phyloP scores from a whole-genome alignment of 2,888 invertebrate genomes.

The Hirudinaria manillensis region DNA sequence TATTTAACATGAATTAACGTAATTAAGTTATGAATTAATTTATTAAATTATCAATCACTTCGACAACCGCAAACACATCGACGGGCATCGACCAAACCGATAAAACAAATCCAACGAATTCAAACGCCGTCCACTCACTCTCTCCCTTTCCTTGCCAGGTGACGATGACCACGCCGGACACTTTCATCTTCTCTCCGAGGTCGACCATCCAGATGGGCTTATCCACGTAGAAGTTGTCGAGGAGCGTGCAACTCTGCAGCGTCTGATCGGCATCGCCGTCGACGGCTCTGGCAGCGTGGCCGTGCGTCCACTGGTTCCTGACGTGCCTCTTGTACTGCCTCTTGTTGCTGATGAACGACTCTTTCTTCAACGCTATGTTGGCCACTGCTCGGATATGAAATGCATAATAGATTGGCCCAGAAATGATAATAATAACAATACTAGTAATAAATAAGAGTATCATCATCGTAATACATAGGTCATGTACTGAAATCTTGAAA shows the following conservation, averaged over 20 bases:
- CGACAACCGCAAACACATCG: background rate
- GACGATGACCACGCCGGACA: constrained; percentile 56
- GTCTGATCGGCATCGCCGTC: constrained; percentile 55
- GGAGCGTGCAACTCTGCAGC: constrained; percentile 56
- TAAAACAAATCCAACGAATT: background rate
- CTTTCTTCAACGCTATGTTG: constrained; percentile 57
- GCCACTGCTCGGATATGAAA: constrained; percentile 52
- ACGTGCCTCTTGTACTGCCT: constrained; percentile 56
- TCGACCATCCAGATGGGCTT: constrained; percentile 59
- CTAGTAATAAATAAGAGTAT: background rate
- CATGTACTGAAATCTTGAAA: no score
- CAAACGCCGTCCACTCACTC: constrained; percentile 28
- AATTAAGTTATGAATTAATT: background rate
- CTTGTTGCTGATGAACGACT: constrained; percentile 57
- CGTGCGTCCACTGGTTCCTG: constrained; percentile 45
- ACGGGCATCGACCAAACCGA: background rate
- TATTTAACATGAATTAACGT: background rate
- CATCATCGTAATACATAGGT: background rate
- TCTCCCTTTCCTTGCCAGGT: constrained; percentile 52
- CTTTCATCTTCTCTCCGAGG: constrained; percentile 52
- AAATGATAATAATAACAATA: background rate
- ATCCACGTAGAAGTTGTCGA: constrained; percentile 59
- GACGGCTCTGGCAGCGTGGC: constrained; percentile 56
- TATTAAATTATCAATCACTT: background rate
- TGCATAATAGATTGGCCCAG: constrained; percentile 42